phyloP scores from a whole-genome alignment of 1,140 invertebrate genomes.

The Steinernema khuongi region DNA sequence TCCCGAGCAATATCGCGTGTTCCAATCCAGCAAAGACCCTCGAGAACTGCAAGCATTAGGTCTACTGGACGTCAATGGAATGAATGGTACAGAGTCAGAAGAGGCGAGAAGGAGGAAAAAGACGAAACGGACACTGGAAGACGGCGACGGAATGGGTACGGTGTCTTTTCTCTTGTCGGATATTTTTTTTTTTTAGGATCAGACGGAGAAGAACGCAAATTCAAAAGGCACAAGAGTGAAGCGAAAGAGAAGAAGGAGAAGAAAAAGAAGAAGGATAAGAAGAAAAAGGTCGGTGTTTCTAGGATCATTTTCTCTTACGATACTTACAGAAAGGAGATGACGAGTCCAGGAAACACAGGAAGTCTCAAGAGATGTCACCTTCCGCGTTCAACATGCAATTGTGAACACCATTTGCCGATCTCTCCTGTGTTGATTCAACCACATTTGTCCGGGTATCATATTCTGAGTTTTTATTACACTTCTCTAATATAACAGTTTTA shows the following conservation, averaged over 20 bases:
- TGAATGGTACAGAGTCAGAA: constrained; percentile 62
- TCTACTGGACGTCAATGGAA: background rate
- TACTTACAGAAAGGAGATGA: constrained; percentile 20
- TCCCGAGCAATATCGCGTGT: constrained; percentile 63
- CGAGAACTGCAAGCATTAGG: constrained; percentile 37
- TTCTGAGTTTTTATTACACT: background rate
- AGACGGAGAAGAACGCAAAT: constrained; percentile 34
- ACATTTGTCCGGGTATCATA: background rate
- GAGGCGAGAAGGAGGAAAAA: constrained; percentile 64
- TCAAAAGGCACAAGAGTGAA: constrained; percentile 78
- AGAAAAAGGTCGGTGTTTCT: constrained; percentile 68
- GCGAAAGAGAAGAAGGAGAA: constrained; percentile 72
- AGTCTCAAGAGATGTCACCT: background rate
- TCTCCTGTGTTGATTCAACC: constrained; percentile 14
- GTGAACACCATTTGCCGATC: constrained; percentile 5
- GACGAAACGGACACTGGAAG: constrained; percentile 59
- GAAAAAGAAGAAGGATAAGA: constrained; percentile 63
- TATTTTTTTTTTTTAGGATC: background rate
- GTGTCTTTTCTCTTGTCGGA: background rate
- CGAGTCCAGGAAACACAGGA: constrained; percentile 17
- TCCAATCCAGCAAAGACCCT: constrained; percentile 61
- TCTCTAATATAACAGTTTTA: constrained; percentile 9
- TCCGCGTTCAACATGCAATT: constrained; percentile 13
- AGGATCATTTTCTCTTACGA: background rate
- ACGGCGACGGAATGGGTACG: constrained; percentile 16